Conservation (phyloP, 2,888 invertebrate genomes). For the Caenorhabditis sp. region DNA sequence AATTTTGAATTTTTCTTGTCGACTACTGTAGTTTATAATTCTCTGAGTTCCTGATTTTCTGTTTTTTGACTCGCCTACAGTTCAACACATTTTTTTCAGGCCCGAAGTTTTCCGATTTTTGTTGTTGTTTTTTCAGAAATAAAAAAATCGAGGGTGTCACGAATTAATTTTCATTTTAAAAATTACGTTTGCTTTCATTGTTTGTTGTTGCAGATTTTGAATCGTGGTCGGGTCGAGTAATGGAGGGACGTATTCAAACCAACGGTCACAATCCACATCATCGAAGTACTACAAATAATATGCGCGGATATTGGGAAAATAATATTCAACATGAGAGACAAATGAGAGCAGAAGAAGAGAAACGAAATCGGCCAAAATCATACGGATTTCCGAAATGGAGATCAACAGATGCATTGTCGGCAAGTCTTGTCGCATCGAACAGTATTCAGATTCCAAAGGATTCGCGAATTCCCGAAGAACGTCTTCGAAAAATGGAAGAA, state of each 20-base stretch:
- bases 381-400: slow-evolving; percentile 64
- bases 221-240: slow-evolving; percentile 35
- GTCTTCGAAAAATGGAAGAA: slow-evolving; percentile 55
- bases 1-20: neutral
- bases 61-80: too few relatives aligned
- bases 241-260: slow-evolving; percentile 31
- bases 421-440: slow-evolving; percentile 64
- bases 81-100: too few relatives aligned
- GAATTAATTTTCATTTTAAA: too few relatives aligned
- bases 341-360: slow-evolving; percentile 31
- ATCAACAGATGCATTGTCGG: slow-evolving; percentile 64
- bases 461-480: slow-evolving; percentile 55
- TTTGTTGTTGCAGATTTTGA: slow-evolving; percentile 29
- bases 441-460: slow-evolving; percentile 57
- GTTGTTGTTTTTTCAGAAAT: too few relatives aligned
- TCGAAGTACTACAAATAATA: slow-evolving; percentile 20
- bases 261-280: slow-evolving; percentile 19
- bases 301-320: slow-evolving; percentile 53
- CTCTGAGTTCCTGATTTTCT: too few relatives aligned
- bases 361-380: slow-evolving; percentile 34
- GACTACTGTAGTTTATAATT: too few relatives aligned
- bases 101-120: too few relatives aligned
- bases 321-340: slow-evolving; percentile 46
- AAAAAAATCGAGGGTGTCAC: too few relatives aligned
- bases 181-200: too few relatives aligned